phyloP scores from a whole-genome alignment of 1,140 invertebrate species.

The Euura lappo region DNA sequence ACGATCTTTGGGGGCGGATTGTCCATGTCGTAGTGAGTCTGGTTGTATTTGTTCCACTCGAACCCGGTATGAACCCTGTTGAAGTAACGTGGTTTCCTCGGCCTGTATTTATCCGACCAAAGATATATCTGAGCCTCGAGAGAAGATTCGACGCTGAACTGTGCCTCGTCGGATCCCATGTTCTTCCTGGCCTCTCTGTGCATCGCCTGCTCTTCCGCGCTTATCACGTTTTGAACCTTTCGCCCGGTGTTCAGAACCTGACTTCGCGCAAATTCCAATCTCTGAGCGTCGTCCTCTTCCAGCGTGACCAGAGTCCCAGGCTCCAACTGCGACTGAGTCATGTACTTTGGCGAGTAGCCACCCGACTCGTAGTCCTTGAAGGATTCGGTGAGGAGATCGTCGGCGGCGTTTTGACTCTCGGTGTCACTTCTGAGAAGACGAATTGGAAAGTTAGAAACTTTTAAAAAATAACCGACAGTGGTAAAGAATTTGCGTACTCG shows the following conservation, averaged over 20 bases:
- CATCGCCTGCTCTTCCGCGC: conserved; percentile 68
- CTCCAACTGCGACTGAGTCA: conserved; percentile 74
- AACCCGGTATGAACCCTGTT: conserved; percentile 96
- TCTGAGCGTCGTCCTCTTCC: conserved; percentile 79
- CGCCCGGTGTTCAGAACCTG: conserved; percentile 65
- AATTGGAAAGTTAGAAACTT: background rate
- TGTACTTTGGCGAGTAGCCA: conserved; percentile 83
- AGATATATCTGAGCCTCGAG: conserved; percentile 88
- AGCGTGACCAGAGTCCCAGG: conserved; percentile 82
- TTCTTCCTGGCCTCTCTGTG: conserved; percentile 85
- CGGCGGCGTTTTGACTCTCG: conserved; percentile 49
- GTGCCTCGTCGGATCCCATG: conserved; percentile 88
- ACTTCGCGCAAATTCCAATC: conserved; percentile 76
- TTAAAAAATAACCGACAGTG: conserved; percentile 6
- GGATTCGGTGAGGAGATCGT: conserved; percentile 66
- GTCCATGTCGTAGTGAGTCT: conserved; percentile 99
- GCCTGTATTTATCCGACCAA: conserved; percentile 98
- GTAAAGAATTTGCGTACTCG: conserved; percentile 32
- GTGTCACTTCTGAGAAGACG: conserved; percentile 47
- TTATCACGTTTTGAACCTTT: conserved; percentile 63
- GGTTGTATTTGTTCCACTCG: conserved; percentile 99
- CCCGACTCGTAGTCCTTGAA: conserved; percentile 79
- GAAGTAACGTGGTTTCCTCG: conserved; percentile 96
- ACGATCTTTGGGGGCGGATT: conserved; percentile 99
- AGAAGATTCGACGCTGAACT: conserved; percentile 90